These are phyloP conservation scores for Anabacerthia variegaticeps DNA, from an alignment of 2,797 vertebrate genomes.

Conservation along the genomic window DNA sequence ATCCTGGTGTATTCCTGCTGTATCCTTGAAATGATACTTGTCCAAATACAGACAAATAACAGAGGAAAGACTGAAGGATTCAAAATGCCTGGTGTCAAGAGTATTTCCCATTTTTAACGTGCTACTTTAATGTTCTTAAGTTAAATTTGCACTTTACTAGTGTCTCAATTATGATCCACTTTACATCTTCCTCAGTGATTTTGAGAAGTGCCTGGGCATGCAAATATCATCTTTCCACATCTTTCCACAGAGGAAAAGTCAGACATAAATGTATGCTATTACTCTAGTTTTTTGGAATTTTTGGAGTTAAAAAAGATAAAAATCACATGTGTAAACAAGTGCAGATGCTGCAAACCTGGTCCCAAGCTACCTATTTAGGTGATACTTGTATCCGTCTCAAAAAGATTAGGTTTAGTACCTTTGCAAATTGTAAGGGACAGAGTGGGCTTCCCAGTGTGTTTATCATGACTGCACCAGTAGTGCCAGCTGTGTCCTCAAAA, in stretches of 20 bases:
- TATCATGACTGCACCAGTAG: background rate
- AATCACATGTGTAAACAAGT: background rate
- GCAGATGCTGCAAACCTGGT: background rate
- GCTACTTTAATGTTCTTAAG: background rate
- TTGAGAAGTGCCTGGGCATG: background rate
- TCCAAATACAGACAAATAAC: background rate
- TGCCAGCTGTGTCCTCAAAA: background rate
- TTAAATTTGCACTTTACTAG: background rate
- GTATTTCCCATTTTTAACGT: background rate
- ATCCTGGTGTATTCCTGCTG: background rate
- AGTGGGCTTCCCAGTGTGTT: background rate
- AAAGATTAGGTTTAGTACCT: background rate
- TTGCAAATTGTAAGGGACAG: background rate
- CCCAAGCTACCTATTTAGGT: background rate
- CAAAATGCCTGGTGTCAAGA: background rate
- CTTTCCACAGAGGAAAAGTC: background rate
- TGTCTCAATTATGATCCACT: background rate
- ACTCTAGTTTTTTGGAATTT: background rate
- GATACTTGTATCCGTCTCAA: background rate
- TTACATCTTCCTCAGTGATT: background rate
- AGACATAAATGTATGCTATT: background rate
- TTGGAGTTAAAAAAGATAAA: background rate
- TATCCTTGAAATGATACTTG: background rate
- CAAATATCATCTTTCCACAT: background rate
- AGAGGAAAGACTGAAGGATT: background rate